Conservation (phyloP, 2,113 vertebrate genomes). For the Ranitomeya imitator region DNA sequence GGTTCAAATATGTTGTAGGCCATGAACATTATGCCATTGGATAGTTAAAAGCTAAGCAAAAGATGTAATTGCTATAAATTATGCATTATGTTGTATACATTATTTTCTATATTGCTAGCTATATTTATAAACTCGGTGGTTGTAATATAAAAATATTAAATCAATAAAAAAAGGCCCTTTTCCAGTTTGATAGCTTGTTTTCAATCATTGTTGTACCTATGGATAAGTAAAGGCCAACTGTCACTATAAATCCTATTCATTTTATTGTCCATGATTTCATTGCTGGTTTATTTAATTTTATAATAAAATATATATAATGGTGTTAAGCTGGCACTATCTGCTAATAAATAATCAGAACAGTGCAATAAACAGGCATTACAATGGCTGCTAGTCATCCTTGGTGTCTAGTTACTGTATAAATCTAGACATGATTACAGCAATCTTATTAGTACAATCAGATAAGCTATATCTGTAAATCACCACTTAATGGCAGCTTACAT, state of each 20-base stretch:
- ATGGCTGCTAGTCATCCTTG: not conserved
- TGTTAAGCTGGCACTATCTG: not conserved
- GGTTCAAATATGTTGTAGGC: too few relatives aligned
- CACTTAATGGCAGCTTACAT: not conserved
- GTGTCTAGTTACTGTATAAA: conserved; percentile 11
- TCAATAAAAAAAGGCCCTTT: too few relatives aligned
- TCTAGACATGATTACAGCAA: conserved; percentile 12
- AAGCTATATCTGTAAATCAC: not conserved
- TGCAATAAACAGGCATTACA: not conserved
- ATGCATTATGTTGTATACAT: too few relatives aligned
- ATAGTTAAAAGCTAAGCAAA: too few relatives aligned
- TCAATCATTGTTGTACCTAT: too few relatives aligned
- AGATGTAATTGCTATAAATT: too few relatives aligned
- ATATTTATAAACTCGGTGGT: too few relatives aligned
- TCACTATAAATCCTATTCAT: not conserved
- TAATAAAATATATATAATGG: not conserved
- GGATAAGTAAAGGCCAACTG: too few relatives aligned
- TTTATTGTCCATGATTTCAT: not conserved
- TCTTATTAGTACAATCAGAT: conserved; percentile 10
- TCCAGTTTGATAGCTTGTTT: too few relatives aligned
- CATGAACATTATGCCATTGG: too few relatives aligned
- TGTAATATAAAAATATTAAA: too few relatives aligned
- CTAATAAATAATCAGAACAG: not conserved
- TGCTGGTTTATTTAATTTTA: not conserved
- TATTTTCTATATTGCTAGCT: too few relatives aligned